phyloP scores from a whole-genome alignment of 2,113 vertebrate genomes.

The Ophthalmolycus amberensis region DNA sequence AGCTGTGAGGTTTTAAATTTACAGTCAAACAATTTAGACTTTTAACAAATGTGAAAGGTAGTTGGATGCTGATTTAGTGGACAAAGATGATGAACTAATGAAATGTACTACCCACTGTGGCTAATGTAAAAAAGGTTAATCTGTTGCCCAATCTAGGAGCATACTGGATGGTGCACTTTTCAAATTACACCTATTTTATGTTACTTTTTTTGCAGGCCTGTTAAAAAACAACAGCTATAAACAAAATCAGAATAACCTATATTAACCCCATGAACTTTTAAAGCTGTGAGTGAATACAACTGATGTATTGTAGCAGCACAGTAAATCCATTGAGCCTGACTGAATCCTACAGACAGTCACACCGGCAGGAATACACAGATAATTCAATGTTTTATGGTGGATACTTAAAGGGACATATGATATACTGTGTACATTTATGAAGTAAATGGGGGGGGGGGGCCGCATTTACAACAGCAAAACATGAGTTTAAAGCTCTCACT shows the following conservation, averaged over 20 bases:
- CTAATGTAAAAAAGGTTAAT: not conserved
- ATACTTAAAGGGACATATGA: not conserved
- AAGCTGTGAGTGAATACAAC: constrained; percentile 12
- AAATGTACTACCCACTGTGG: not conserved
- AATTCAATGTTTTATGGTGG: not conserved
- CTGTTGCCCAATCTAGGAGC: not conserved
- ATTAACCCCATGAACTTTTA: constrained; percentile 12
- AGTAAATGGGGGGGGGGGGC: not conserved
- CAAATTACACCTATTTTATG: not conserved
- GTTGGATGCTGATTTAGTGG: not conserved
- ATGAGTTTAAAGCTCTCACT: no score
- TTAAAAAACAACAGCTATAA: not conserved
- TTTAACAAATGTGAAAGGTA: not conserved
- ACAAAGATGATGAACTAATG: not conserved
- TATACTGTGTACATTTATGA: no score
- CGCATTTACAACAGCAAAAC: no score
- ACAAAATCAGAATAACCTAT: not conserved
- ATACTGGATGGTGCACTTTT: not conserved
- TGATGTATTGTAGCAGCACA: constrained; percentile 9
- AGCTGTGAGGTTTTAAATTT: not conserved
- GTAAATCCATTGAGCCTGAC: constrained; percentile 22
- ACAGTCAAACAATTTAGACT: not conserved
- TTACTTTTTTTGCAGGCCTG: not conserved
- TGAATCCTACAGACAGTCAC: constrained; percentile 5
- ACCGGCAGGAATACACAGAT: constrained; percentile 25